phyloP scores from a whole-genome alignment of 2,888 invertebrate species.

The Pomacea canaliculata region DNA sequence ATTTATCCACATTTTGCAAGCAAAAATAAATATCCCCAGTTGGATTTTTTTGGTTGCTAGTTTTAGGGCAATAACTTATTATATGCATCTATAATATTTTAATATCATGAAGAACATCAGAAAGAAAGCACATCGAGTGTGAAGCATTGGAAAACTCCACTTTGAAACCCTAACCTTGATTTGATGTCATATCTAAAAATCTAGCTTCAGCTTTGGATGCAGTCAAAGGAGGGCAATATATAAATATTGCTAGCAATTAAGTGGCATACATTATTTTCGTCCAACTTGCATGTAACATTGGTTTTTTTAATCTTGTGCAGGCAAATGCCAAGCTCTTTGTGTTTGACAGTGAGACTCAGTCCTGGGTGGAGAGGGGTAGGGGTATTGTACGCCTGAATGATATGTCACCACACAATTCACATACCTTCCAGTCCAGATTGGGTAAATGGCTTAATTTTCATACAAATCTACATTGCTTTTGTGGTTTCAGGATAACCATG shows the following conservation, averaged over 20 bases:
- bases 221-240: too few relatives aligned
- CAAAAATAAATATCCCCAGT: background rate
- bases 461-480: background rate
- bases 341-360: slow-evolving; percentile 79
- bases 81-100: background rate
- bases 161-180: too few relatives aligned
- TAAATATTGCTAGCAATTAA: too few relatives aligned
- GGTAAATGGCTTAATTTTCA: slow-evolving; percentile 51
- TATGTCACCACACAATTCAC: slow-evolving; percentile 71
- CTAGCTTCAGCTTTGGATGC: background rate
- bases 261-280: too few relatives aligned
- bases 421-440: slow-evolving; percentile 79
- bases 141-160: too few relatives aligned
- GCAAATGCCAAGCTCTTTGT: slow-evolving; percentile 82
- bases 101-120: too few relatives aligned
- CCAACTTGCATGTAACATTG: too few relatives aligned
- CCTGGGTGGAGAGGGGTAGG: slow-evolving; percentile 91
- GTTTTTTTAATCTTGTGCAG: slow-evolving; percentile 42
- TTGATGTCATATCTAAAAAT: background rate
- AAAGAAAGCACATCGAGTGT: too few relatives aligned
- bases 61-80: background rate
- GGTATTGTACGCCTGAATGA: slow-evolving; percentile 91
- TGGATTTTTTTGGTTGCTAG: background rate
- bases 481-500: background rate
- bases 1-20: too few relatives aligned